Percentiles rank a stretch among this genome's conserved stretches.
Conservation (phyloP, 2,113 vertebrate genomes). For the Caloenas nicobarica region DNA sequence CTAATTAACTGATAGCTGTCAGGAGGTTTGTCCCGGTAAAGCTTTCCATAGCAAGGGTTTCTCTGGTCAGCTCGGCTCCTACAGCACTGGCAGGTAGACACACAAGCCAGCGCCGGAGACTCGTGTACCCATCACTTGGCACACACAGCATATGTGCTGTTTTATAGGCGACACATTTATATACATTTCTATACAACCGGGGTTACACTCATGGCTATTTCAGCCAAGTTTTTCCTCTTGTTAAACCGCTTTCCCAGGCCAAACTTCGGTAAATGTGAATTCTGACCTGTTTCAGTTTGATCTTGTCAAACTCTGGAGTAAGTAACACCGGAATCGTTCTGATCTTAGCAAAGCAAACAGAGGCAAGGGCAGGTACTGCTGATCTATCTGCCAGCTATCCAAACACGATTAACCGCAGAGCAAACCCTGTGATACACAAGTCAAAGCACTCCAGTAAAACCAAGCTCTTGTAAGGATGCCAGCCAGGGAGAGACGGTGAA, state of each 20-base stretch:
- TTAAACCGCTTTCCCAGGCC: neutral
- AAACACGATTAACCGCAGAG: neutral
- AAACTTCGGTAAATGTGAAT: neutral
- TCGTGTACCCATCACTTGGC: neutral
- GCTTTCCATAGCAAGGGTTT: neutral
- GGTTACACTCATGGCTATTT: neutral
- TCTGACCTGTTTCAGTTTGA: neutral
- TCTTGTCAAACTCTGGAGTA: neutral
- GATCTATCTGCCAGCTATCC: neutral
- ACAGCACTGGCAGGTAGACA: neutral
- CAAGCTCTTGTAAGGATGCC: neutral
- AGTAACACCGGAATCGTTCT: neutral
- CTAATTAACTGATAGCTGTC: neutral
- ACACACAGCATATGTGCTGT: neutral
- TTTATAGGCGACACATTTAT: neutral
- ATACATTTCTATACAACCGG: neutral
- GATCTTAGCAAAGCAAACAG: neutral
- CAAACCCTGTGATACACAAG: neutral
- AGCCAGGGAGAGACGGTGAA: neutral
- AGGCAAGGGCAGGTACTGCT: neutral
- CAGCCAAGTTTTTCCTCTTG: neutral
- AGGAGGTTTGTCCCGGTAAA: neutral
- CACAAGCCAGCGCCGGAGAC: neutral
- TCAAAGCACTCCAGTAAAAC: neutral
- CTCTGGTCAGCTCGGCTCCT: neutral